Evolutionary conservation across 1,140 invertebrate species (phyloP).

Genomic region (Drosophila nannoptera): DNA sequence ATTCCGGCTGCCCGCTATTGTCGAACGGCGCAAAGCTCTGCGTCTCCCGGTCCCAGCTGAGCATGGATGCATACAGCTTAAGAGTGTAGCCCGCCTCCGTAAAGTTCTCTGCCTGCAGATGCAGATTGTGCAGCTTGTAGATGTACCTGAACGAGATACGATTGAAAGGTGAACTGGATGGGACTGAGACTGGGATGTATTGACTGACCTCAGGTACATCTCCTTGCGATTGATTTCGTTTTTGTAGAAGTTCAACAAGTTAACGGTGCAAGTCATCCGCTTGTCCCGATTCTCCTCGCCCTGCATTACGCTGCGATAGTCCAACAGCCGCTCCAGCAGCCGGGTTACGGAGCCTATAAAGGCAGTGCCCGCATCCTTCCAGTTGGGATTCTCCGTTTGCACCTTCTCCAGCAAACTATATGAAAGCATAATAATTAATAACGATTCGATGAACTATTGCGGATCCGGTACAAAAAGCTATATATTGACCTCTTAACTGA

Average conservation of each 20-base stretch:
- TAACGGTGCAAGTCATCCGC: slow-evolving; percentile 98
- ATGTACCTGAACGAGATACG: slow-evolving; percentile 84
- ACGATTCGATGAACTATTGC: neutral
- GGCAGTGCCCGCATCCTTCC: slow-evolving; percentile 93
- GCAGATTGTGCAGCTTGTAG: slow-evolving; percentile 96
- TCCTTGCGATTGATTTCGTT: slow-evolving; percentile 96
- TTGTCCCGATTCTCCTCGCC: slow-evolving; percentile 95
- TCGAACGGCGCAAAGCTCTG: slow-evolving; percentile 80
- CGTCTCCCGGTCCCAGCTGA: slow-evolving; percentile 90
- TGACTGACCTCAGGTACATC: slow-evolving; percentile 89
- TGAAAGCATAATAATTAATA: neutral
- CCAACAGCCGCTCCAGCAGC: slow-evolving; percentile 91
- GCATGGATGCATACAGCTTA: slow-evolving; percentile 93
- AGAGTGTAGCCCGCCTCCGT: slow-evolving; percentile 98
- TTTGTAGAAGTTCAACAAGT: slow-evolving; percentile 97
- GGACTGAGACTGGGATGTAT: neutral
- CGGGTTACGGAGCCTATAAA: slow-evolving; percentile 95
- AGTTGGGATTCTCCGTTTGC: slow-evolving; percentile 89
- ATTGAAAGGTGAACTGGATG: neutral
- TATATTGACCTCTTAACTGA: neutral
- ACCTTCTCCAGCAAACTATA: slow-evolving; percentile 91
- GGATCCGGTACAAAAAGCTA: neutral
- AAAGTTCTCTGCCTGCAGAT: slow-evolving; percentile 95
- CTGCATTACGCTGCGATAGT: slow-evolving; percentile 95
- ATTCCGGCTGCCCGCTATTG: slow-evolving; percentile 86